Evolutionary conservation across 1,140 invertebrate genomes (phyloP).

Genomic region (Diabrotica undecimpunctata): DNA sequence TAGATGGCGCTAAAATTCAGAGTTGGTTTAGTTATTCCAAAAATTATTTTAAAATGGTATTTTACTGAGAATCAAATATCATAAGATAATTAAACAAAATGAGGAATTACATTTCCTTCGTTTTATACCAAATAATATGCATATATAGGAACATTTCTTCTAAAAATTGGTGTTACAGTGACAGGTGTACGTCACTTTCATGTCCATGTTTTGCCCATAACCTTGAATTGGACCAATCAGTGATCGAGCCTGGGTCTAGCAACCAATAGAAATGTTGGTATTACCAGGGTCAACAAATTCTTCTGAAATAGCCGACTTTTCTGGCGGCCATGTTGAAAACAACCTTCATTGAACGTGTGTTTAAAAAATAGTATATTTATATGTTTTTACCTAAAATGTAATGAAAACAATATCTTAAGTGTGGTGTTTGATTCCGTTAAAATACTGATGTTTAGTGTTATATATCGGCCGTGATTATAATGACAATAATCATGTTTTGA

Average conservation of each 20-base stretch:
- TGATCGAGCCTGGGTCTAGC: slow-evolving; percentile 31
- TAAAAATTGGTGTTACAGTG: slow-evolving; percentile 31
- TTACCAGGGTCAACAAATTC: slow-evolving; percentile 49
- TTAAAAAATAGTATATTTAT: slow-evolving; percentile 27
- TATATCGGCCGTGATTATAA: background rate
- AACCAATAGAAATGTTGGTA: slow-evolving; percentile 42
- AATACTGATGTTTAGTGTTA: background rate
- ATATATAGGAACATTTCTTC: slow-evolving; percentile 6
- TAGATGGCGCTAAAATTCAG: background rate
- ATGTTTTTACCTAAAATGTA: background rate
- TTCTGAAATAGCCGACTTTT: slow-evolving; percentile 45
- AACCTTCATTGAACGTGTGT: slow-evolving; percentile 46
- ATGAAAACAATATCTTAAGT: slow-evolving; percentile 16
- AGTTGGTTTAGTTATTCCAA: too few species aligned
- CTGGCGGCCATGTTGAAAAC: slow-evolving; percentile 49
- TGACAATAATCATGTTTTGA: slow-evolving; percentile 39
- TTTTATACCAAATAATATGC: background rate
- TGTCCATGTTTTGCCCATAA: slow-evolving; percentile 45
- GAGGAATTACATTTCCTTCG: too few species aligned
- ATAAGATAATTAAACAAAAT: too few species aligned
- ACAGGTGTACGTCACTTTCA: slow-evolving; percentile 40
- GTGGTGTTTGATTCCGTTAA: slow-evolving; percentile 21
- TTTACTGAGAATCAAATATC: too few species aligned
- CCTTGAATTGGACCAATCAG: slow-evolving; percentile 46
- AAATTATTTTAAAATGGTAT: too few species aligned